These are phyloP conservation scores for Oryzias melastigma DNA, from an alignment of 2,113 vertebrate genomes.

Conservation along the genomic window DNA sequence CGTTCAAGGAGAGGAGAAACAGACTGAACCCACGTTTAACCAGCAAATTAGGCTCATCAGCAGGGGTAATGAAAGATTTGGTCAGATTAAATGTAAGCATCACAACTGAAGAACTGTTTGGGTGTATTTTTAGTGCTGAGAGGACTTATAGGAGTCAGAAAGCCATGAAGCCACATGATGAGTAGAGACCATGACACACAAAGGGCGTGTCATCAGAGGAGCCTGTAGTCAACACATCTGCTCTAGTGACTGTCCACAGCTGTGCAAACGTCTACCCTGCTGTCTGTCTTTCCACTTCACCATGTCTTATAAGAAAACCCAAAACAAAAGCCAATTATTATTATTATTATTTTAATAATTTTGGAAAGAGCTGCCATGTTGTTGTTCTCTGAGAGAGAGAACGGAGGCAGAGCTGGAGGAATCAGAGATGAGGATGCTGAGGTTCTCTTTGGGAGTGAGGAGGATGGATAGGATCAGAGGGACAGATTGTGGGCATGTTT, in stretches of 20 bases:
- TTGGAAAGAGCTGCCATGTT: too few species aligned
- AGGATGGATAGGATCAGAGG: too few species aligned
- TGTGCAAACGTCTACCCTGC: conserved; percentile 56
- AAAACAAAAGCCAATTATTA: too few species aligned
- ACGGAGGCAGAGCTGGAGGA: too few species aligned
- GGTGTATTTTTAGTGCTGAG: conserved; percentile 25
- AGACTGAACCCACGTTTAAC: conserved; percentile 7
- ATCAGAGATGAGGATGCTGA: too few species aligned
- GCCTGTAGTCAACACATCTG: conserved; percentile 24
- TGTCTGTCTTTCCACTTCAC: conserved; percentile 12
- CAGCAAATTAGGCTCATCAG: not conserved
- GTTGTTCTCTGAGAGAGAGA: too few species aligned
- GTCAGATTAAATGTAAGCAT: not conserved
- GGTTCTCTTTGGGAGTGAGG: too few species aligned
- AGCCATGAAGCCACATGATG: conserved; percentile 21
- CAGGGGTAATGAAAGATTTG: not conserved
- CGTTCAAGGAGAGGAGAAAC: conserved; percentile 2
- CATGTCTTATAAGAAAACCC: not conserved
- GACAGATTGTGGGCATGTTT: too few species aligned
- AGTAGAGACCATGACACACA: conserved; percentile 29
- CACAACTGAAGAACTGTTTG: conserved; percentile 11
- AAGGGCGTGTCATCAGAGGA: conserved; percentile 25
- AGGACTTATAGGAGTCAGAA: conserved; percentile 29
- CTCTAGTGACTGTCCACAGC: conserved; percentile 33
- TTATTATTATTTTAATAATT: too few species aligned